These are phyloP conservation scores for Corythornis vintsioides DNA, from an alignment of 2,113 vertebrate genomes.

Conservation along the genomic window DNA sequence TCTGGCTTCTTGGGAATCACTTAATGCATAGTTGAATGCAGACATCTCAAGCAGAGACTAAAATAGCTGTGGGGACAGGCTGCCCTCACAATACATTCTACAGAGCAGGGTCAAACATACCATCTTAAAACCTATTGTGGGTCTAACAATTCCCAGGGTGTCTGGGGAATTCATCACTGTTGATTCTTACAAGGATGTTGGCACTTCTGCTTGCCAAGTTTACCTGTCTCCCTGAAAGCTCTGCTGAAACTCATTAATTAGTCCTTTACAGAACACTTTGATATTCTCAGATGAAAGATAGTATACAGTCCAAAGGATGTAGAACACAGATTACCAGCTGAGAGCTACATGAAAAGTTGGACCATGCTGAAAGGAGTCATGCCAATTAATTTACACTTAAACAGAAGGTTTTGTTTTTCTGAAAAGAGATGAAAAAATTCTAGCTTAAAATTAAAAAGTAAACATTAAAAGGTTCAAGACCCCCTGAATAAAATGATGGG, in stretches of 20 bases:
- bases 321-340: neutral
- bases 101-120: neutral
- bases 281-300: constrained; percentile 48
- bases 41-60: neutral
- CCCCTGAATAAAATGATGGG: neutral
- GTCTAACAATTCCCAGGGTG: rapidly evolving
- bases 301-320: neutral
- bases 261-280: neutral
- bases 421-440: neutral
- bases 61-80: neutral
- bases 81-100: neutral
- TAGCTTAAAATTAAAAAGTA: neutral
- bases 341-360: neutral
- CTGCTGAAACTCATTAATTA: constrained; percentile 19
- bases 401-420: neutral
- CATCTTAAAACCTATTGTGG: neutral
- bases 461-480: neutral
- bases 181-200: neutral
- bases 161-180: neutral
- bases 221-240: neutral
- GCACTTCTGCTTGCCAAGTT: neutral
- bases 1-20: neutral
- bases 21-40: neutral
- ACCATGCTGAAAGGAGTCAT: constrained; percentile 31
- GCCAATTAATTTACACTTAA: constrained; percentile 57